phyloP scores from a whole-genome alignment of 2,797 vertebrate species.

The Enteromius afrohamiltoni region DNA sequence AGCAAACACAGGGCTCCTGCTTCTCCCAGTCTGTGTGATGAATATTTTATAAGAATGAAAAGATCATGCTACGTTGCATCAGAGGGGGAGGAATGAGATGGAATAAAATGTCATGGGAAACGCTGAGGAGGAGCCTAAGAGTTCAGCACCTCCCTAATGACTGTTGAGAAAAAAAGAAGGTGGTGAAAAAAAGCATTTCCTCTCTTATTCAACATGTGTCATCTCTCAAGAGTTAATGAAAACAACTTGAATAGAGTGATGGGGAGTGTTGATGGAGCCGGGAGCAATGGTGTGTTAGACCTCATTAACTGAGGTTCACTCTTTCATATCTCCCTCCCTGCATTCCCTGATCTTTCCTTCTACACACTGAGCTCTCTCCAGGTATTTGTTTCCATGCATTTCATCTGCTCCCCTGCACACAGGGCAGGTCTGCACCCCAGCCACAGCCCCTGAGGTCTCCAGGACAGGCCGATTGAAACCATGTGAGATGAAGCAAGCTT shows the following conservation, averaged over 20 bases:
- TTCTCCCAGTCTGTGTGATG: constrained; percentile 40
- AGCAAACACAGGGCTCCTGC: constrained; percentile 18
- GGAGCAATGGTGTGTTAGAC: constrained; percentile 53
- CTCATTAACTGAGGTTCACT: constrained; percentile 51
- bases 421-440: constrained; percentile 50
- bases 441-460: constrained; percentile 67
- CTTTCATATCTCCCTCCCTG: constrained; percentile 20
- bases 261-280: constrained; percentile 53
- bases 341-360: constrained; percentile 43
- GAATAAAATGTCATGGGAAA: constrained; percentile 50
- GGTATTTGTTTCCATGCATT: constrained; percentile 51
- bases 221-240: constrained; percentile 55
- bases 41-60: constrained; percentile 48
- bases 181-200: constrained; percentile 41
- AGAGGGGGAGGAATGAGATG: constrained; percentile 9
- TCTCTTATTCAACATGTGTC: constrained; percentile 57
- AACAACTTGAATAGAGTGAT: constrained; percentile 55
- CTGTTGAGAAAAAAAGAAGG: constrained; percentile 30
- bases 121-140: constrained; percentile 37
- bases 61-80: constrained; percentile 34
- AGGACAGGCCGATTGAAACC: constrained; percentile 77
- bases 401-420: constrained; percentile 58
- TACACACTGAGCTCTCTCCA: constrained; percentile 40
- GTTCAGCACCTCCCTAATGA: constrained; percentile 43
- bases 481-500: constrained; percentile 80